These are phyloP conservation scores for Pseudomyrmex pallidus DNA, from an alignment of 1,140 invertebrate species.

Conservation along the genomic window DNA sequence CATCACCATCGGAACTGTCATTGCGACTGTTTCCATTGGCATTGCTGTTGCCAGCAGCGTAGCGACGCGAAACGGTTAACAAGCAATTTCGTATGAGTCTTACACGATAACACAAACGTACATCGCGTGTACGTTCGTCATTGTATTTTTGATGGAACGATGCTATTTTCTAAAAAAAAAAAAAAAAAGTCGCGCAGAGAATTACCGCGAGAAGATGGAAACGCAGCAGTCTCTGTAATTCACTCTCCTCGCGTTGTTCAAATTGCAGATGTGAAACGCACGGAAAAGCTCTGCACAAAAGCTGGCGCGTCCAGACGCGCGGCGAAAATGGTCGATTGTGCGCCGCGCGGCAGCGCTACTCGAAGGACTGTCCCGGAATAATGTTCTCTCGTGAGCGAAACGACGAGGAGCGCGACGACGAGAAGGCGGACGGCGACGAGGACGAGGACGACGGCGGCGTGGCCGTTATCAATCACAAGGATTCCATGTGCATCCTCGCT, in stretches of 20 bases:
- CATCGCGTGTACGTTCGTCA: not conserved
- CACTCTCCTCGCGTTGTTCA: conserved; percentile 7
- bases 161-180: not conserved
- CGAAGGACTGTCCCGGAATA: conserved; percentile 54
- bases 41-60: conserved; percentile 34
- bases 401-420: conserved; percentile 51
- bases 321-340: conserved; percentile 47
- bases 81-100: not conserved
- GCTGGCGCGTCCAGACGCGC: conserved; percentile 49
- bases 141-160: not conserved
- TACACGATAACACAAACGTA: not conserved
- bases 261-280: conserved; percentile 42
- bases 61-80: conserved; percentile 20
- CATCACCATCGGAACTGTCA: conserved; percentile 23
- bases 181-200: not conserved
- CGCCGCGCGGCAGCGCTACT: conserved; percentile 2
- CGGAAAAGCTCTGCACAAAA: conserved; percentile 46
- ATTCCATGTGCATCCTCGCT: conserved; percentile 77
- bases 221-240: conserved; percentile 9
- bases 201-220: conserved; percentile 9
- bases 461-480: conserved; percentile 73
- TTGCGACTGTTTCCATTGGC: conserved; percentile 43
- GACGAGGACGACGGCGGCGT: conserved; percentile 50
- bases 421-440: conserved; percentile 40
- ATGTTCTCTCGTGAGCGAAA: conserved; percentile 50